Base-by-base conservation (phyloP, 2,797 vertebrate genomes). In the Naso thynnoides region DNA sequence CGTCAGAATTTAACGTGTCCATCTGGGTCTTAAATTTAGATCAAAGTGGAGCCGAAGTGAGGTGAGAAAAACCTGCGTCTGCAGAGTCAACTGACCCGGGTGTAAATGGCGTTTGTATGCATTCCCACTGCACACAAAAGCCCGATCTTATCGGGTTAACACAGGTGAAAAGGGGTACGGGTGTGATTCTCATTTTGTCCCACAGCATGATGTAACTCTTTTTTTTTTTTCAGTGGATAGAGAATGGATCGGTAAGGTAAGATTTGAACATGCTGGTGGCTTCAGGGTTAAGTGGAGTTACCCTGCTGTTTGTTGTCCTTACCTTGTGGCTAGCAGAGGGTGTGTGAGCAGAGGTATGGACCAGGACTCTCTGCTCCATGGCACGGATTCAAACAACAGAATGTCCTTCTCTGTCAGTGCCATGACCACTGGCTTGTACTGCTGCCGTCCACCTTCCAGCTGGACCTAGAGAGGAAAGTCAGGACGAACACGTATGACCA, bases 361-460 rank as follows among this genome's bases (percentile, higher is more conserved):
- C 98, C 98, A 99, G 55, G 95, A 94, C 1, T 98, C 97, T 74
- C 94, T 84, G 67, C 92, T 97, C 96, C 97, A 98, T 0, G 98
- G 98, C 92, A 98, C 96, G 0, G 94, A 95, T 0, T 98, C 96
- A 31, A 97, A 99, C 13, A 99, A 94, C 86, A 98, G 91, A 88
- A 99, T 94, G 89, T 99, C 98, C 86, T 98, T 99, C 87, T 99
- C 97, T 0, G 97, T 98, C 88, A 99, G 92, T 0, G 96, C 97
- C 95, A 98, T 95, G 57, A 99, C 94, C 5, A 96, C 88, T 0
- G 97, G 96, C 56, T 94, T 91, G 94, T 95, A 96, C 78, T 97
- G 96, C 79, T 96, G 95, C 76, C 96, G 93, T 7, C 98, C 96
- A 0, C 96, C 96, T 0, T 99, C 97, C 79, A 98, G 89, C 58